Conservation (phyloP, 2,888 invertebrate genomes). For the Amaurobius ferox region DNA sequence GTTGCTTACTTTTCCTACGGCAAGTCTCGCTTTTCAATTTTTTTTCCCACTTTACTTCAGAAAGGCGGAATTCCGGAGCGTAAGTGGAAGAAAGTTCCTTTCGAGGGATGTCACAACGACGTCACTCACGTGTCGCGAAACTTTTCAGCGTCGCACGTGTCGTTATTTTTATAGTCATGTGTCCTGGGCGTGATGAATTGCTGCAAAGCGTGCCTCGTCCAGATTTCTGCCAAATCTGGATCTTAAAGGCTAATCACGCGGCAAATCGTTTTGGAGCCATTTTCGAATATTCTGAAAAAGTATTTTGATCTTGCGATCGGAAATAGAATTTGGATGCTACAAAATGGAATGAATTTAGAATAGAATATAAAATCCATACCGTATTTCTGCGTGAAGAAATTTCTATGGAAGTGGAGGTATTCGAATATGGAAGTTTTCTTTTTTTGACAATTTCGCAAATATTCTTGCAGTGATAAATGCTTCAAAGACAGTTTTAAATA, state of each 20-base stretch:
- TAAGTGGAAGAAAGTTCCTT: constrained; percentile 5
- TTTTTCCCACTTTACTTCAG: neutral
- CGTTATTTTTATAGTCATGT: constrained; percentile 48
- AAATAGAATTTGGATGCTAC: too few species aligned
- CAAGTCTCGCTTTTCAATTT: neutral
- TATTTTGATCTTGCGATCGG: too few species aligned
- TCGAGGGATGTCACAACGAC: neutral
- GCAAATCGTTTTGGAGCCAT: neutral
- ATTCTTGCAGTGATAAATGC: neutral
- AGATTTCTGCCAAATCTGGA: neutral
- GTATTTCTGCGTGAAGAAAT: too few species aligned
- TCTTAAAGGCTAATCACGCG: neutral
- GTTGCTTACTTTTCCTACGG: neutral
- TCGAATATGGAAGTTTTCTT: too few species aligned
- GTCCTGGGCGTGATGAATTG: neutral
- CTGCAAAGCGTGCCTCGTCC: neutral
- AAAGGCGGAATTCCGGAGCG: constrained; percentile 8
- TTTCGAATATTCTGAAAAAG: too few species aligned
- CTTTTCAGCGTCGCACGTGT: constrained; percentile 56
- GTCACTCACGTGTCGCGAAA: constrained; percentile 29
- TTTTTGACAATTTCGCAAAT: neutral
- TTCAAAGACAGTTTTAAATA: too few species aligned
- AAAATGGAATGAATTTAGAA: too few species aligned
- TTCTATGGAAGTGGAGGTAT: too few species aligned
- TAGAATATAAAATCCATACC: too few species aligned